Evolutionary conservation across 2,113 vertebrate genomes (phyloP).

Genomic region (crab-eating macaque (Macaca fascicularis)): T2T-MFA8v1.1 NC_088392.1:77180001-77180500

Average conservation of each 20-base stretch:
- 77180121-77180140: background rate
- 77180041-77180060: background rate
- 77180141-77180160: background rate
- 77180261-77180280: background rate
- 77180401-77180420: background rate
- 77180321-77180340: background rate
- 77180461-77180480: background rate
- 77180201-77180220: background rate
- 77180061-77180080: background rate
- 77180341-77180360: background rate
- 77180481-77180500: background rate
- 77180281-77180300: background rate
- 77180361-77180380: background rate
- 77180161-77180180: background rate
- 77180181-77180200: background rate
- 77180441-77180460: conserved; percentile 30
- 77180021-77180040: conserved; percentile 37
- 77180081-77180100: background rate
- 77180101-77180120: background rate
- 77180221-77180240: background rate
- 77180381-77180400: background rate
- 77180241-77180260: background rate
- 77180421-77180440: background rate
- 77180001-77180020: conserved; percentile 36
- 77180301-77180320: background rate